A percentile compares a stretch with the other conserved stretches of the same genome.
Evolutionary conservation across 1,140 invertebrate species (phyloP).

Genomic region (Danaus plexippus): DNA sequence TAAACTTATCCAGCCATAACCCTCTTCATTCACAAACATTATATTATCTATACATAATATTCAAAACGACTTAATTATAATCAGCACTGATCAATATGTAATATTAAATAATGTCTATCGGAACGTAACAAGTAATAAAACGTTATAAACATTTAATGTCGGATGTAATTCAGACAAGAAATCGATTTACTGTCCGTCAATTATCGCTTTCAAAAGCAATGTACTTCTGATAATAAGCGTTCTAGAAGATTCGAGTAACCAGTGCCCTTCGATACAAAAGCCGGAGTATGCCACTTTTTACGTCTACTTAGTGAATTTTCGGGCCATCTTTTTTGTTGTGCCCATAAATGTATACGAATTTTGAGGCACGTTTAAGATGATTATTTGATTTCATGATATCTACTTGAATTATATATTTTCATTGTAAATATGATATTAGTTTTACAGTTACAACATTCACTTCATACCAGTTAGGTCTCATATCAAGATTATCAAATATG

Average conservation of each 20-base stretch:
- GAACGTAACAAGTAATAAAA: conserved; percentile 1
- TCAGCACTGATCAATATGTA: not conserved
- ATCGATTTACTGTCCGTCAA: conserved; percentile 35
- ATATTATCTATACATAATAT: not conserved
- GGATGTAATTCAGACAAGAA: conserved; percentile 44
- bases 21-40: conserved; percentile 4
- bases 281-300: conserved; percentile 7
- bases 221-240: conserved; percentile 26
- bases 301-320: conserved; percentile 7
- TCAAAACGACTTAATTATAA: not conserved
- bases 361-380: too few species aligned
- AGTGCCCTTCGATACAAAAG: conserved; percentile 14
- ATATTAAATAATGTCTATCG: conserved; percentile 2
- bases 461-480: too few species aligned
- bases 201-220: conserved; percentile 33
- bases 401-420: too few species aligned
- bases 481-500: too few species aligned
- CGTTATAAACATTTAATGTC: conserved; percentile 11
- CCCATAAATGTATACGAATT: conserved; percentile 5
- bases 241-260: conserved; percentile 15
- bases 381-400: too few species aligned
- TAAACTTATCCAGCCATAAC: conserved; percentile 15
- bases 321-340: not conserved
- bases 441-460: too few species aligned
- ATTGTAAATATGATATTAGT: too few species aligned